phyloP scores from a whole-genome alignment of 2,113 vertebrate species.

The Vireo altiloquus region DNA sequence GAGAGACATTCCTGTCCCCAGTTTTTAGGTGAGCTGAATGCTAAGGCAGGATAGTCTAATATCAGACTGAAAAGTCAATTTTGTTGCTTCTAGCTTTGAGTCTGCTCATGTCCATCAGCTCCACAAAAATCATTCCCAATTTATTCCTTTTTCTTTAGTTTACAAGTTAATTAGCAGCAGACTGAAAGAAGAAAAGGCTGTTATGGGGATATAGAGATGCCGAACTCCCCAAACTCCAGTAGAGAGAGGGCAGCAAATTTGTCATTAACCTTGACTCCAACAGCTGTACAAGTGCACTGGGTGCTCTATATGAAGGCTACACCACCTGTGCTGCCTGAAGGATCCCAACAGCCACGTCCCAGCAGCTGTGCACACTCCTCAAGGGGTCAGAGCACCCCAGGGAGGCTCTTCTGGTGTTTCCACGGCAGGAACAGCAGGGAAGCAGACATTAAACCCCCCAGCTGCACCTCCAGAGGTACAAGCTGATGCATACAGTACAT shows the following conservation, averaged over 20 bases:
- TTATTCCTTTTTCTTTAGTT: background rate
- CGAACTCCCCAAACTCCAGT: background rate
- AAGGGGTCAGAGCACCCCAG: background rate
- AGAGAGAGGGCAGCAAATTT: background rate
- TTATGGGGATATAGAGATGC: background rate
- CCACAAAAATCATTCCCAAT: background rate
- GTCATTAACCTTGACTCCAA: background rate
- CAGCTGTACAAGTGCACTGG: background rate
- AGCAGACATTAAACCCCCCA: background rate
- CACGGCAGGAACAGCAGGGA: background rate
- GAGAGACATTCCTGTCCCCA: background rate
- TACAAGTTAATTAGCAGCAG: background rate
- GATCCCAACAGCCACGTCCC: background rate
- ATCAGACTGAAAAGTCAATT: background rate
- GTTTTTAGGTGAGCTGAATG: background rate
- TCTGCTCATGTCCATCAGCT: background rate
- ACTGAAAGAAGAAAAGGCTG: background rate
- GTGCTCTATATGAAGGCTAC: background rate
- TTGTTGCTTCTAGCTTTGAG: background rate
- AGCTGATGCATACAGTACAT: background rate
- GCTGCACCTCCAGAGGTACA: background rate
- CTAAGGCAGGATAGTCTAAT: background rate
- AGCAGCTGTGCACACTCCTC: background rate
- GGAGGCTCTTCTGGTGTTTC: background rate
- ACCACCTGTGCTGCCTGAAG: background rate